Base-by-base conservation (phyloP, 1,140 invertebrate genomes). In the Cotesia vestalis region DNA sequence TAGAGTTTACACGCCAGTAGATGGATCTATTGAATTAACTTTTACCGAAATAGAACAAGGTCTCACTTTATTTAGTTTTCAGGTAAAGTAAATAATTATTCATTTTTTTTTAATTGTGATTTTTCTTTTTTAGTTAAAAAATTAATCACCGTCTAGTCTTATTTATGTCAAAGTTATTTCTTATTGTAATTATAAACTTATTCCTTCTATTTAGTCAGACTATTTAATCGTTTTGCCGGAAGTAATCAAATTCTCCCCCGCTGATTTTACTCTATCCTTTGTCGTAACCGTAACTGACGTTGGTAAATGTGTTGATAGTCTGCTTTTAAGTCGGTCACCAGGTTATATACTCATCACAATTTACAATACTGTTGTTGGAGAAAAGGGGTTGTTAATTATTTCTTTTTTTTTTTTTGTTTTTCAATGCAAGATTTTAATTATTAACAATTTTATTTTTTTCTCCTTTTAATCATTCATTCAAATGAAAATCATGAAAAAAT, bases 1-100 rank as follows among this genome's bases (percentile, higher is more conserved):
- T 80, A 6, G 5, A 80, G 79, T 80, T 71, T 61, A 70, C 76
- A 66, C 61, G 69, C 66, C 77, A 27, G 27, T 27, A 27, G 27
- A 27, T 27, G 77, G 71, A 46, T 46, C 40, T 46, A 46, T 46
- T 72, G 72, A 11, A 62, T 62, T 40, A 36, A 40, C 35, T 64
- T 17, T 17, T 27, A 6, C 17, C 17, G 3, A 20, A 20, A 27
- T 59, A 59, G 9, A 27, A 59, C 20, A 20, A 20, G 20, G 57
- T 20, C 17, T 27, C 4, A 9, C 17, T 20, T 59, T 59, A 6
- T 17, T 59, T 9, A 20, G 5, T 9, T 46, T 46, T 46, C 40
- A 46, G 40, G 40, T 46, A 46, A 2, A 46, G 5, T 46, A 46
- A 46, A 46, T 9, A 46, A 46, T 9, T 46, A 46, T 46, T 9